These are phyloP conservation scores for Aphodius sticticus DNA, from an alignment of 2,888 invertebrate genomes.

Conservation along the genomic window DNA sequence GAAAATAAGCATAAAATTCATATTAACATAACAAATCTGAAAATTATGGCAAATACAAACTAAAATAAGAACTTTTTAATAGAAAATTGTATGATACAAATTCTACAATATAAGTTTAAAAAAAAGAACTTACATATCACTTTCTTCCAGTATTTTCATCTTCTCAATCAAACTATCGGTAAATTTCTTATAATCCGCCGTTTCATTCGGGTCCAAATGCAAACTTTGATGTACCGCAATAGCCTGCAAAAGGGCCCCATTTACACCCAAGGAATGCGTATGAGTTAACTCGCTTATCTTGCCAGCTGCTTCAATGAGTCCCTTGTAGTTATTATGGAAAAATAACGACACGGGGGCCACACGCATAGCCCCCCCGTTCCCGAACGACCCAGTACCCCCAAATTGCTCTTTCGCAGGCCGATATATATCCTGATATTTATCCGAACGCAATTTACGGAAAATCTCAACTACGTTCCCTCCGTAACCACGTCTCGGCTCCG, in stretches of 20 bases:
- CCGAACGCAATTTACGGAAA: constrained; percentile 64
- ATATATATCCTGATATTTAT: constrained; percentile 66
- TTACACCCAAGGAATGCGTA: constrained; percentile 63
- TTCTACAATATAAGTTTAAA: not conserved
- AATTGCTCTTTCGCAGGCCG: constrained; percentile 73
- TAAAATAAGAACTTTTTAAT: not conserved
- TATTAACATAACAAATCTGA: not conserved
- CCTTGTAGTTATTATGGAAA: constrained; percentile 62
- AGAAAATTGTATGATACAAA: not conserved
- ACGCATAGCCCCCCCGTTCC: constrained; percentile 83
- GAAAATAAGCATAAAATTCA: too few species aligned
- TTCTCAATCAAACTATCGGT: constrained; percentile 62
- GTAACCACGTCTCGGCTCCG: constrained; percentile 71
- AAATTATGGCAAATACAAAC: not conserved
- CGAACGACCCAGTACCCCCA: constrained; percentile 73
- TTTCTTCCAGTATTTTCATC: constrained; percentile 63
- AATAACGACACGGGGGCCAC: constrained; percentile 72
- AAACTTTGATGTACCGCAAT: constrained; percentile 67
- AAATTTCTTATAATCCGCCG: constrained; percentile 63
- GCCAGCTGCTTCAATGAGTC: constrained; percentile 62
- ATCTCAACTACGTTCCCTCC: constrained; percentile 67
- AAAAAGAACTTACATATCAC: constrained; percentile 56
- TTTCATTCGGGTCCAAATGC: constrained; percentile 56
- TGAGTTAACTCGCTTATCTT: constrained; percentile 70
- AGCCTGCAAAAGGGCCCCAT: constrained; percentile 68